Evolutionary conservation across 2,888 invertebrate genomes (phyloP).

Genomic region (Panzeria rudis): DNA sequence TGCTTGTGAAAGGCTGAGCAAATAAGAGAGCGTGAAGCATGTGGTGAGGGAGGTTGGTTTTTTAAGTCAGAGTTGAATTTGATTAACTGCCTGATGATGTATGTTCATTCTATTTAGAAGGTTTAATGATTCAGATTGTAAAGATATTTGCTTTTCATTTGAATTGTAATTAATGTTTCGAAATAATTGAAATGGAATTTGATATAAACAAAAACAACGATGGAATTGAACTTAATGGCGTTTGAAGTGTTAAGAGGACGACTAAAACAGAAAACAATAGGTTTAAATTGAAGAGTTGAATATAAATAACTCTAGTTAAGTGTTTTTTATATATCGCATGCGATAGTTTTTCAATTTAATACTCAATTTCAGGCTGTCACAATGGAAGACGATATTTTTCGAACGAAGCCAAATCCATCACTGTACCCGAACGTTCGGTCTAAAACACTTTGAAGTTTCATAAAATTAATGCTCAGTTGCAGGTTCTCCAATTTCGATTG

Average conservation of each 20-base stretch:
- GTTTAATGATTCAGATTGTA: constrained; percentile 56
- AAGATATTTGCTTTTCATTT: constrained; percentile 25
- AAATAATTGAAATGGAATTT: constrained; percentile 18
- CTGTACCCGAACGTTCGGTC: too few species aligned
- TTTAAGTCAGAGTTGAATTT: constrained; percentile 46
- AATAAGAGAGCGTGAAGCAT: not conserved
- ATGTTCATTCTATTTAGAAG: constrained; percentile 32
- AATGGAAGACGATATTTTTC: too few species aligned
- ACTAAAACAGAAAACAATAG: not conserved
- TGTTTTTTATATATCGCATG: too few species aligned
- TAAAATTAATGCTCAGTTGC: too few species aligned
- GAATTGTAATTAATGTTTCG: constrained; percentile 57
- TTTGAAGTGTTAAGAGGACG: not conserved
- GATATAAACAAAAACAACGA: constrained; percentile 7
- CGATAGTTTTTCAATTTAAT: too few species aligned
- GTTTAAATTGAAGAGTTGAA: too few species aligned
- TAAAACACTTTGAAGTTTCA: too few species aligned
- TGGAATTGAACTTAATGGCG: not conserved
- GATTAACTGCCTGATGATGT: constrained; percentile 12
- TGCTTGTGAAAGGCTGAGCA: not conserved
- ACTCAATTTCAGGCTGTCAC: too few species aligned
- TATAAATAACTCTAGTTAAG: too few species aligned
- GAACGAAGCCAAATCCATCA: too few species aligned
- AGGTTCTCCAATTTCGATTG: too few species aligned
- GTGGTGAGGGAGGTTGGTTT: too few species aligned